A percentile compares a stretch with the other conserved stretches of the same genome.
These are phyloP conservation scores for Drosophila nr. fundita DNA, from an alignment of 2,888 invertebrate species.

Conservation along the genomic window DNA sequence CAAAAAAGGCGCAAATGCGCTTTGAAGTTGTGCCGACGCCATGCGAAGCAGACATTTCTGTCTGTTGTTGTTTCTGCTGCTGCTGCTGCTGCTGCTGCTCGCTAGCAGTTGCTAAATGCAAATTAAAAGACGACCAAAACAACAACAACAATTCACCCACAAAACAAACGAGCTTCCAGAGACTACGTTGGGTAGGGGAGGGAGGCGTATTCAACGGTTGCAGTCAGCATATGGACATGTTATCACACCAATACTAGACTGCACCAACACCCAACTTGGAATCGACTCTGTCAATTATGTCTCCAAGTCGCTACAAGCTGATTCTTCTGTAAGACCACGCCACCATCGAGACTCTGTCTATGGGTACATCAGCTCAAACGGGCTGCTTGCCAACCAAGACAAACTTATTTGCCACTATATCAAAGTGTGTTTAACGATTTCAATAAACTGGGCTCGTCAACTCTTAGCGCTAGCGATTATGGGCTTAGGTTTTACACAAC, in stretches of 20 bases:
- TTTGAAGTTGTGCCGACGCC: conserved; percentile 74
- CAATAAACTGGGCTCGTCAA: background rate
- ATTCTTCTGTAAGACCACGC: conserved; percentile 8
- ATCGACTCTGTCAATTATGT: conserved; percentile 51
- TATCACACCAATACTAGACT: conserved; percentile 52
- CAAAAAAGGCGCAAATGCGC: conserved; percentile 40
- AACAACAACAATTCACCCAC: conserved; percentile 56
- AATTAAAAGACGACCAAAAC: conserved; percentile 62
- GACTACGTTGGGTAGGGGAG: background rate
- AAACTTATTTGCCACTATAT: background rate
- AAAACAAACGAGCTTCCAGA: conserved; percentile 30
- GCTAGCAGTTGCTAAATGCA: conserved; percentile 63
- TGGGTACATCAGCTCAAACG: conserved; percentile 11
- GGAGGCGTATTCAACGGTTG: background rate
- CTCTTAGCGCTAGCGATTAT: background rate
- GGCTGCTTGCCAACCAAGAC: background rate
- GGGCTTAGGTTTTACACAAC: background rate
- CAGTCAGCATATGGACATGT: conserved; percentile 51
- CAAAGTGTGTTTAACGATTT: background rate
- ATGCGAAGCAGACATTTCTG: conserved; percentile 63
- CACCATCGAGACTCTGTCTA: background rate
- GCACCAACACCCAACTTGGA: conserved; percentile 43
- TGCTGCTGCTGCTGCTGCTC: conserved; percentile 11
- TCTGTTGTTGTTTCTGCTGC: conserved; percentile 26
- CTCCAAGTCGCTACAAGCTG: conserved; percentile 39